phyloP scores from a whole-genome alignment of 2,797 vertebrate genomes.

The Eulemur rubriventer region DNA sequence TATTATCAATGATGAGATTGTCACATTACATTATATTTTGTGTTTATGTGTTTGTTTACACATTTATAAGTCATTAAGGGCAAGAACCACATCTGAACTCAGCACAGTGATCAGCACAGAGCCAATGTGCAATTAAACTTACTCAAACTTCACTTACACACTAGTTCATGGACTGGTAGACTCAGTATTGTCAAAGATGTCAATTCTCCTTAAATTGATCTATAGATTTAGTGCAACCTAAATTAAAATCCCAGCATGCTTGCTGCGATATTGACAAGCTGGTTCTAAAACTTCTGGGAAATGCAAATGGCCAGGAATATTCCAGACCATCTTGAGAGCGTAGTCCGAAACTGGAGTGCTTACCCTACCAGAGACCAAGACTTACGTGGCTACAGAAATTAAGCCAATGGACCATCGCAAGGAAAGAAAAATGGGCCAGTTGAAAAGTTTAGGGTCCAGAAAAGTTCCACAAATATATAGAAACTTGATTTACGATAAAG shows the following conservation, averaged over 20 bases:
- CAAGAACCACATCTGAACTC: not conserved
- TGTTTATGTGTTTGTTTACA: conserved; percentile 8
- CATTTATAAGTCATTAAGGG: not conserved
- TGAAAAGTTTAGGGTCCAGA: not conserved
- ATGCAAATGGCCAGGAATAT: conserved; percentile 28
- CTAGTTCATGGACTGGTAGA: not conserved
- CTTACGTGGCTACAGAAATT: not conserved
- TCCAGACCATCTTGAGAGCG: not conserved
- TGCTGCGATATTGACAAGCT: conserved; percentile 20
- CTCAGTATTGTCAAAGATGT: not conserved
- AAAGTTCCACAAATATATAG: not conserved
- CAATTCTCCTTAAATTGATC: conserved; percentile 29
- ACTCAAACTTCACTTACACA: not conserved
- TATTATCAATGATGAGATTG: not conserved
- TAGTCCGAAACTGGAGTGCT: not conserved
- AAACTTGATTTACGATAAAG: not conserved
- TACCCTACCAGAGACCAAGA: not conserved
- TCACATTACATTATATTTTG: not conserved
- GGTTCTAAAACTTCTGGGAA: conserved; percentile 35
- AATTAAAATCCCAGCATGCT: conserved; percentile 5
- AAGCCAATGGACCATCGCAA: not conserved
- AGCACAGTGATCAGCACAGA: not conserved
- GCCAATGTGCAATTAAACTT: not conserved
- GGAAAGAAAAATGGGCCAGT: not conserved
- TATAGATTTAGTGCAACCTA: not conserved